phyloP scores from a whole-genome alignment of 2,888 invertebrate genomes.

The Stenodema calcarata region DNA sequence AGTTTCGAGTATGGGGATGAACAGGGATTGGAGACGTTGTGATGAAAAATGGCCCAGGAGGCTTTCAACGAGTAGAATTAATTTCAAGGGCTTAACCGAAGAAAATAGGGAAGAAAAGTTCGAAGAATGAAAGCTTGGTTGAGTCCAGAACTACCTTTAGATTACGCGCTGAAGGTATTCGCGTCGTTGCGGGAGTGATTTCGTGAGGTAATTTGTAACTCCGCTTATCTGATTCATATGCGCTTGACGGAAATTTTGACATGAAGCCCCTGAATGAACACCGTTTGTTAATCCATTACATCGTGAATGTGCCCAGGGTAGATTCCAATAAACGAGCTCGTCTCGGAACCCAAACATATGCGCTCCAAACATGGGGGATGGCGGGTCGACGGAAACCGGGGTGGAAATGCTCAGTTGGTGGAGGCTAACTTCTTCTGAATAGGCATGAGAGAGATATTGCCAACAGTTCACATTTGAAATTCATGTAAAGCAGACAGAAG shows the following conservation, averaged over 20 bases:
- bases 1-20: background rate
- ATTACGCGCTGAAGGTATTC: too few relatives aligned
- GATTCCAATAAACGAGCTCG: background rate
- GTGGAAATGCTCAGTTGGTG: slow-evolving; percentile 21
- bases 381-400: background rate
- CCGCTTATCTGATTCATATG: background rate
- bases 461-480: slow-evolving; percentile 42
- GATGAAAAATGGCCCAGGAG: background rate
- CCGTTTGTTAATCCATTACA: background rate
- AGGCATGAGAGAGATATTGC: slow-evolving; percentile 38
- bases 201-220: background rate
- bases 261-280: background rate
- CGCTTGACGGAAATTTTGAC: background rate
- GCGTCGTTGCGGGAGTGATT: too few relatives aligned
- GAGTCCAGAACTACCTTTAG: too few relatives aligned
- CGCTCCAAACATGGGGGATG: background rate
- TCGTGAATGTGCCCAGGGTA: background rate
- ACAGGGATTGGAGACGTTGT: background rate
- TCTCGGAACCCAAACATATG: background rate
- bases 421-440: slow-evolving; percentile 9
- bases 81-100: background rate
- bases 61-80: background rate
- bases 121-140: too few relatives aligned
- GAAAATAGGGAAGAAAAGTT: background rate
- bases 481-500: slow-evolving; percentile 36